Evolutionary conservation across 2,888 invertebrate species (phyloP).

Genomic region (Pyrochroa serraticornis): DNA sequence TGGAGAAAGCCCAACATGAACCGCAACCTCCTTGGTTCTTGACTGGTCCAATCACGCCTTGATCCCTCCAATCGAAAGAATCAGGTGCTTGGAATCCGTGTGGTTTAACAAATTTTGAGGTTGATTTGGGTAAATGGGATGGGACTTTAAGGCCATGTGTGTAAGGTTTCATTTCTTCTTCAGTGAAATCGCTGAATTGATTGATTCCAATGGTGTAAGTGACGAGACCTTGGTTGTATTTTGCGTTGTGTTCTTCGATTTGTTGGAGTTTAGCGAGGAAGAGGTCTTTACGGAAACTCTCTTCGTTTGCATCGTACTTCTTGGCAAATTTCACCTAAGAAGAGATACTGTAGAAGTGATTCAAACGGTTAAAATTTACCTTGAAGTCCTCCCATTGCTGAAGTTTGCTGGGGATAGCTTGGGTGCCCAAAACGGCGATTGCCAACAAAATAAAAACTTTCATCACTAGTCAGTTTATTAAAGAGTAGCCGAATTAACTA

Average conservation of each 20-base stretch:
- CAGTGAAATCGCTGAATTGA: conserved; percentile 11
- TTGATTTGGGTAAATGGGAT: not conserved
- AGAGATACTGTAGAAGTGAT: not conserved
- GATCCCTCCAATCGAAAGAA: too few species aligned
- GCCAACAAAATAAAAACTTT: not conserved
- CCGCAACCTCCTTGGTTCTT: too few species aligned
- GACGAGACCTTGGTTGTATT: conserved; percentile 8
- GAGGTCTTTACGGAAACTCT: conserved; percentile 4
- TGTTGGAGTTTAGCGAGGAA: conserved; percentile 2
- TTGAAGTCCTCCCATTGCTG: conserved; percentile 1
- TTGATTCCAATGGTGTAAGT: conserved; percentile 14
- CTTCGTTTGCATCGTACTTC: conserved; percentile 12
- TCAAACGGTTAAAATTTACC: not conserved
- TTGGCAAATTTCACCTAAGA: conserved; percentile 4
- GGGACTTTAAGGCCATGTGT: conserved; percentile 11
- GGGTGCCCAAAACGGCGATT: not conserved
- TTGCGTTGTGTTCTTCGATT: conserved; percentile 17
- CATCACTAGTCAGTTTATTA: not conserved
- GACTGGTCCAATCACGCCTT: too few species aligned
- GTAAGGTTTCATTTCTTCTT: conserved; percentile 13
- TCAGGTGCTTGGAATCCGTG: too few species aligned
- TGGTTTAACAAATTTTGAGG: too few species aligned
- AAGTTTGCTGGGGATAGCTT: not conserved
- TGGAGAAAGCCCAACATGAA: too few species aligned
- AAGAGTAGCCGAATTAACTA: too few species aligned